Evolutionary conservation across 92 coral and sea anemone species (phyloP), one percentile per base, ranked within the genome.

Genomic region (Phenganax marumi): DNA sequence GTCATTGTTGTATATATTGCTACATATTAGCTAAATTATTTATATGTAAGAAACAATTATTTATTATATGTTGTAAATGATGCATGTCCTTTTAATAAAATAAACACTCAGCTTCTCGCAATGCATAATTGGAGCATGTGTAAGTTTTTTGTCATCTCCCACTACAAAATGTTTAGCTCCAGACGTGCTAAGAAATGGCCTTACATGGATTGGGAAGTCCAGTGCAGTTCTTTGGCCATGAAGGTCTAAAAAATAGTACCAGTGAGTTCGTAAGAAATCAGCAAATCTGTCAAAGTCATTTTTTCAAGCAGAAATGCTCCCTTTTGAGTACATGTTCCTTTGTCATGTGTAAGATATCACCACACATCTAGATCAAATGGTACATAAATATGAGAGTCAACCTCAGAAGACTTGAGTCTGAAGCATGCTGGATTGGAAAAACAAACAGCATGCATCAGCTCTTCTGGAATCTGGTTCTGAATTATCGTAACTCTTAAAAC

Each of bases 101-200:
- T 70, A 70, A 1, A 70, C 17, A 70, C 54, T 70, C 12, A 70
- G 56, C 48, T 70, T 70, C 33, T 70, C 76, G 19, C 26, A n/a
- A 14, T 70, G 48, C 4, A 48, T 0, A 0, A 70, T 70, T 70
- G 76, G 76, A 14, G 76, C 76, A 0, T 70, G 14, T 0, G 25
- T 50, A 9, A 70, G 56, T 1, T 7, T 18, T 8, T 24, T 22
- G 19, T 70, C 33, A 1, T 46, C 54, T 17, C 56, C 76, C 22
- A 70, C 76, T 1, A 70, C 14, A 14, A 70, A 70, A 70, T 70
- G 8, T 18, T 70, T 70, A 21, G 24, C 7, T 0, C 54, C 24
- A 3, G 76, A 70, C 56, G 43, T 70, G 53, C 76, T 21, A 12
- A 70, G 76, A 70, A 39, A 48, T 70, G 76, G 76, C 14, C 76